A percentile compares a stretch with the other conserved stretches of the same genome.
These are phyloP conservation scores for Malurus melanocephalus DNA, from an alignment of 2,113 vertebrate species.

Conservation along the genomic window DNA sequence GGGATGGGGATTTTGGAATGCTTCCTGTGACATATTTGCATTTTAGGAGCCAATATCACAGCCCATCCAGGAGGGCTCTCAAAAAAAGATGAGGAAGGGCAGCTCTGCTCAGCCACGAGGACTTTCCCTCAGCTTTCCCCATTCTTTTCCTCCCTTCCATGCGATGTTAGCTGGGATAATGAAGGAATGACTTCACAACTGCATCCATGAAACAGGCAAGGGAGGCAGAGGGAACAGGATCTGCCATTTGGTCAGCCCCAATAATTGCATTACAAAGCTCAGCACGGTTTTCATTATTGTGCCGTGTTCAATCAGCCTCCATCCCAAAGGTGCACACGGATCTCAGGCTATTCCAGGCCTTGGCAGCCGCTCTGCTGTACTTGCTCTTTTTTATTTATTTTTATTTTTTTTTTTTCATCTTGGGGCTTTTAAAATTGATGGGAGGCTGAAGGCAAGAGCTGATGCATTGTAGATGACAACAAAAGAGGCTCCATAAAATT, in stretches of 20 bases:
- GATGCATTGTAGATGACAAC: constrained; percentile 58
- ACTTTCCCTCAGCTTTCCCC: not conserved
- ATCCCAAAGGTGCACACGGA: constrained; percentile 4
- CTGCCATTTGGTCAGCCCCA: not conserved
- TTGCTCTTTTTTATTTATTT: not conserved
- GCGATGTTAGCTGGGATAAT: not conserved
- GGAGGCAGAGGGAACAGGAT: not conserved
- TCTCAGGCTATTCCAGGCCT: not conserved
- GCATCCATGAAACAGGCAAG: not conserved
- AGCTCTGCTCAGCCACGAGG: not conserved
- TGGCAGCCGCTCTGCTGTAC: constrained; percentile 7
- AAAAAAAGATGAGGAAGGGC: not conserved
- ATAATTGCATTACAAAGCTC: not conserved
- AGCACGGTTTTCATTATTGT: not conserved
- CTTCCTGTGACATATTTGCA: not conserved
- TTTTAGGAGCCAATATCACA: not conserved
- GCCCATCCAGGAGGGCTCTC: not conserved
- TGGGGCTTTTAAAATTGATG: constrained; percentile 49
- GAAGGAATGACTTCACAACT: not conserved
- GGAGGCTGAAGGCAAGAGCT: constrained; percentile 44
- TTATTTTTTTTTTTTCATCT: not conserved
- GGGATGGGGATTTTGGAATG: not conserved
- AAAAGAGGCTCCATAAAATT: constrained; percentile 56
- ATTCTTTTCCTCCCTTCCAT: not conserved
- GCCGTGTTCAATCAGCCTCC: not conserved